Evolutionary conservation across 2,113 vertebrate species (phyloP), one percentile per base, ranked within the genome.

Genomic region (Gnathonemus echidnorhynchus): DNA sequence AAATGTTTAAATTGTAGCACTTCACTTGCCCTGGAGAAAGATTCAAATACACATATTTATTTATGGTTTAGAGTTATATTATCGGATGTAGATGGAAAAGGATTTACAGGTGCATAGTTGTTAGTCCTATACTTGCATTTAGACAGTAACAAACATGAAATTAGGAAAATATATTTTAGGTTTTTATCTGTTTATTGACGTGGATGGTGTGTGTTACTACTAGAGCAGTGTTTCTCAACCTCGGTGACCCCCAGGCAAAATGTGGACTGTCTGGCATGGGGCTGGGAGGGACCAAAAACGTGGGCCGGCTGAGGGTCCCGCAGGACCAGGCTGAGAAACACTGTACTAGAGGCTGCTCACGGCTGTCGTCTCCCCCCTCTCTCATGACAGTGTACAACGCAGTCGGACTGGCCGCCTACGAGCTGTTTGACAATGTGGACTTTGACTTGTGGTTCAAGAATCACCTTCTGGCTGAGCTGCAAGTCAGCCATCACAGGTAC

Each of bases 371-470:
- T 45, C n/a, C 46, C 46, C 11, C 17, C 62, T 56, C 62, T 45
- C 15, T 70, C 5, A 10, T 52, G 31, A 8, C 39, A 99, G 98
- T 99, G 39, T 99, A 99, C 95, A 99, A 99, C 94, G 98, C 98
- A 0, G 96, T 99, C 93, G 98, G 98, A 91, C 95, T 99, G 91
- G 97, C 98, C 70, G 98, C 98, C 46, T 99, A 97, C 93, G 98
- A 99, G 90, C 95, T 99, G 1, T 99, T 99, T 94, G 98, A 99
- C 94, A 98, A 97, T 88, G 97, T 99, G 95, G 98, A 99, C 95
- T 99, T 99, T 94, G 98, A 99, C 95, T 97, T 97, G 90, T 99
- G 98, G 98, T 99, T 99, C 96, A 98, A 97, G 94, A 98, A 97
- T 93, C 98, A 99, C 39, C 96, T 99, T 31, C 96, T 99, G 90